Conservation (phyloP, 2,113 vertebrate species). For the Gulo gulo region DNA sequence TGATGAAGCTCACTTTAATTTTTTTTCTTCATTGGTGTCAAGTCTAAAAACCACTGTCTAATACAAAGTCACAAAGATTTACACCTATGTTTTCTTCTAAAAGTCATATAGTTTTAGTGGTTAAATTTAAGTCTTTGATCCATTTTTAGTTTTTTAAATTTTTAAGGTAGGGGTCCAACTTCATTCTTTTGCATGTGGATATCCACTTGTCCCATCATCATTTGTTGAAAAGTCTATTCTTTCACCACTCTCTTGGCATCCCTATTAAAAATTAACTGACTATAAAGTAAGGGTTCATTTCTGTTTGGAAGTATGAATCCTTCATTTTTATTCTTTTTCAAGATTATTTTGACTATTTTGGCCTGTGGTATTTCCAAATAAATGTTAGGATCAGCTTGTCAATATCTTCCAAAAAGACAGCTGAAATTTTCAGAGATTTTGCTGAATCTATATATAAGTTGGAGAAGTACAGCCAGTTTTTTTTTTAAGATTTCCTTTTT, state of each 20-base stretch:
- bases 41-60: background rate
- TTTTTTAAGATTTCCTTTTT: no score
- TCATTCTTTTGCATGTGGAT: background rate
- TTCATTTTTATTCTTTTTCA: background rate
- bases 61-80: background rate
- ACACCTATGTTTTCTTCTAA: background rate
- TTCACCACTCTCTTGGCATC: background rate
- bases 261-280: slow-evolving; percentile 22
- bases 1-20: background rate
- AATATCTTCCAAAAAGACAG: background rate
- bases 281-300: background rate
- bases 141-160: background rate
- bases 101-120: background rate
- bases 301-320: background rate
- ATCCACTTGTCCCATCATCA: background rate
- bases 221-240: background rate
- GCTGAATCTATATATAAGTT: background rate
- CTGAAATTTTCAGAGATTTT: background rate
- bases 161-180: background rate
- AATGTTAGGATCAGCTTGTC: background rate
- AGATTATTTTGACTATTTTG: slow-evolving; percentile 30
- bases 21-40: slow-evolving; percentile 15
- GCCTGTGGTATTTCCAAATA: background rate
- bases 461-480: background rate
- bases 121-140: background rate